Percentiles rank a stretch among this genome's conserved stretches.
Evolutionary conservation across 2,113 vertebrate genomes (phyloP).

Genomic region (Empidonax traillii): DNA sequence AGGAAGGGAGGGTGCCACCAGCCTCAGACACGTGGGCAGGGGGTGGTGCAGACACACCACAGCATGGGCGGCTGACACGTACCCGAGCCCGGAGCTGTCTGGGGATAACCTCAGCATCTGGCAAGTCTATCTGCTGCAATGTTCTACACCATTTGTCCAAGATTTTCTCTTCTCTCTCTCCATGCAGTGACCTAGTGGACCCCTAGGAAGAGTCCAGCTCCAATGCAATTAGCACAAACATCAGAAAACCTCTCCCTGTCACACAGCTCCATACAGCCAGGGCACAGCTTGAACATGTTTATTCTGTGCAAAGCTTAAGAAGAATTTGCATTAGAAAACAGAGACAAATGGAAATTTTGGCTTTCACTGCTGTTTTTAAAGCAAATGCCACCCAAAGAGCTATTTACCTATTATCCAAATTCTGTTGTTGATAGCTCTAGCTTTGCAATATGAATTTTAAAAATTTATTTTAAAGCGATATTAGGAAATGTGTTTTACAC

Average conservation of each 20-base stretch:
- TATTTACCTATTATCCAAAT: slow-evolving; percentile 56
- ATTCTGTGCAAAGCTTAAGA: slow-evolving; percentile 36
- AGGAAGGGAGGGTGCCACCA: not conserved
- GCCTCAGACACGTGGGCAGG: not conserved
- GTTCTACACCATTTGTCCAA: slow-evolving; percentile 10
- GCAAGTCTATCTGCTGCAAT: not conserved
- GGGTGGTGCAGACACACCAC: not conserved
- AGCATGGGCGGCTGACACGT: accelerated
- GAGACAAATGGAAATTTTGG: slow-evolving; percentile 57
- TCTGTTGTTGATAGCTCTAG: slow-evolving; percentile 29
- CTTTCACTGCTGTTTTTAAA: slow-evolving; percentile 45
- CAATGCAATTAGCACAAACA: slow-evolving; percentile 22
- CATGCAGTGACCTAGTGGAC: not conserved
- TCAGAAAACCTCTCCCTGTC: not conserved
- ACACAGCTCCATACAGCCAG: not conserved
- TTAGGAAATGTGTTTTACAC: slow-evolving; percentile 18
- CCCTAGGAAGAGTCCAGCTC: slow-evolving; percentile 26
- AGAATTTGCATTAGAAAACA: slow-evolving; percentile 57
- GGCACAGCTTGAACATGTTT: slow-evolving; percentile 42
- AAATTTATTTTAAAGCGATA: slow-evolving; percentile 37
- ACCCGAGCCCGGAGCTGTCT: not conserved
- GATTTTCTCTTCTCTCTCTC: not conserved
- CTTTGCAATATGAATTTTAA: slow-evolving; percentile 9
- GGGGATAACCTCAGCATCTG: not conserved
- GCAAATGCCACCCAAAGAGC: slow-evolving; percentile 39